phyloP scores from a whole-genome alignment of 64 coral and sea anemone genomes.

The Anthopleura sola region DNA sequence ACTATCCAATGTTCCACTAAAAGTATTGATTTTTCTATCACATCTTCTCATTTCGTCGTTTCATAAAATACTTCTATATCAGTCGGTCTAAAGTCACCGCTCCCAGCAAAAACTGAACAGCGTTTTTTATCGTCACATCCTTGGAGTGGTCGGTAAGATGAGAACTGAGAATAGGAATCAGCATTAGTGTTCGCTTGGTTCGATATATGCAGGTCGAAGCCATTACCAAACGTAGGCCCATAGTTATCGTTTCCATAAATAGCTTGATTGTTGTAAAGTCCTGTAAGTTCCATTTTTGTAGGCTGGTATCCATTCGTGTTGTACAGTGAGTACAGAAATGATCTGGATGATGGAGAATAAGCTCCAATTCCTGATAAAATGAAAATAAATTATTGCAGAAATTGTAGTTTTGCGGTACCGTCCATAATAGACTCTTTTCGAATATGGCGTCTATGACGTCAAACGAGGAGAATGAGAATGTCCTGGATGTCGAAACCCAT shows the following conservation, averaged over 20 bases:
- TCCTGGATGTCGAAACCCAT: too few species aligned
- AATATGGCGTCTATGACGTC: too few species aligned
- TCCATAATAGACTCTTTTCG: too few species aligned
- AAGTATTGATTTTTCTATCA: background rate
- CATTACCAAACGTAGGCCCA: background rate
- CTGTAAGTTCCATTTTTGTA: background rate
- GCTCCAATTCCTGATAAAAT: background rate
- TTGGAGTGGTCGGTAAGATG: background rate
- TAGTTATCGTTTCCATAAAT: background rate
- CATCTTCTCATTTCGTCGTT: background rate
- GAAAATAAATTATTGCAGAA: background rate
- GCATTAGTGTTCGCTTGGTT: background rate
- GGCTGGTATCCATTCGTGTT: background rate
- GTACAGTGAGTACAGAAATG: constrained; percentile 1
- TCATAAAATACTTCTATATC: background rate
- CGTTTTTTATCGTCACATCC: background rate
- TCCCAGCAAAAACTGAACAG: background rate
- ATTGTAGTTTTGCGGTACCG: too few species aligned
- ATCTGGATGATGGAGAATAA: background rate
- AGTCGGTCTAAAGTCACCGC: background rate
- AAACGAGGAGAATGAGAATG: too few species aligned
- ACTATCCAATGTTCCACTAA: too few species aligned
- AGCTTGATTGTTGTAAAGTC: background rate
- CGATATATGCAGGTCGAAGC: background rate
- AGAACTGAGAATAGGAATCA: background rate